Base-by-base conservation (phyloP, 2,797 vertebrate species). In the Aldrovandia affinis region DNA sequence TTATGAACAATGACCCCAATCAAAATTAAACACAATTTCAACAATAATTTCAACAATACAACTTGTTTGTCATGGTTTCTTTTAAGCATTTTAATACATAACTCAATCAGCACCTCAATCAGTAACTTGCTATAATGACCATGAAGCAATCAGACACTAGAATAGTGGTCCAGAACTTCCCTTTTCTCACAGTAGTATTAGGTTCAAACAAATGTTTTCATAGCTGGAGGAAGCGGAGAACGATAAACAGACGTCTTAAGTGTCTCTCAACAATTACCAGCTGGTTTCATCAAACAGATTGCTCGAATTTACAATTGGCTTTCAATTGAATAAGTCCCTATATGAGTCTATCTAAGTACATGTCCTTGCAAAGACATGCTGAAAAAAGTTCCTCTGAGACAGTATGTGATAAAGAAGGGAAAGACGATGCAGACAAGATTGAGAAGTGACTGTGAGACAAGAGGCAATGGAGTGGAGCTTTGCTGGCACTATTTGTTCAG, bases 131-230 rank as follows among this genome's bases (percentile, higher is more conserved):
- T 42, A 54, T 36, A 80, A 80, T 80, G 25, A 68, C 61, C 22
- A 28, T n/a, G 14, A 47, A n/a, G 42, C 14, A 84, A 55, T 30
- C 36, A 42, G 55, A 61, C 18, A 80, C 9, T 9, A 14, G 5
- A 63, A 33, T 42, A 14, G 36, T 42, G 28, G 65, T 33, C 39
- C 20, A 68, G 47, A 73, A 73, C 78, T 59, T 75, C 84, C 81
- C 22, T 63, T 55, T 75, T 75, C 63, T 55, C 15, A 55, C 65
- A 73, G 30, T 5, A 50, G 28, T 33, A 65, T 33, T 81, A 22
- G 55, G 50, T 55, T 30, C 57, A 65, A 77, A 44, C 28, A 55
- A 55, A 55, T 7, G 36, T 47, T 25, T 47, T 47, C 25, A 77
- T 28, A 47, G 22, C 42, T 54, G 25, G 22, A 44, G 33, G 25